Base-by-base conservation (phyloP, 2,113 vertebrate species). In the Limnothrissa miodon region DNA sequence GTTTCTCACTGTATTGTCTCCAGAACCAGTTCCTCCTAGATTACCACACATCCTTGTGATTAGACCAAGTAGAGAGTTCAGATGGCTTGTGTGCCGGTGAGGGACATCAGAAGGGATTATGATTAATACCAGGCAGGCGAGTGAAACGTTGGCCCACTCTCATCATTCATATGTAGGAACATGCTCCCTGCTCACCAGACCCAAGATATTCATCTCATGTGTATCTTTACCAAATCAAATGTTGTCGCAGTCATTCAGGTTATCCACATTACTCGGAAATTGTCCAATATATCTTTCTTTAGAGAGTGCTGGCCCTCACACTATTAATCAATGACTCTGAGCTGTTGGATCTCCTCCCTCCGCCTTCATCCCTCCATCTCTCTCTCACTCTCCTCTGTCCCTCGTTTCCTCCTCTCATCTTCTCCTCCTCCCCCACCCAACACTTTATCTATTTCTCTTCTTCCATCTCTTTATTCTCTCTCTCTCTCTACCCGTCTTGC, bases 311-410 rank as follows among this genome's bases (percentile, higher is more conserved):
- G 48, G 56, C 39, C 80, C 36, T 33, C 51, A 36, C 51, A 42
- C 46, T 80, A 78, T 86, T 81, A 83, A 85, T 86, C 83, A 87
- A 48, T 80, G 36, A 36, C 21, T 45, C 82, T 78, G 80, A 36
- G 51, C 79, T 66, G 10, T n/a, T 78, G 66, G 56, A 80, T 44
- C 23, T 83, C 46, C 6, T 39, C 79, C 23, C 29, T 81, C 8
- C 42, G 19, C n/a, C 66, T 59, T 56, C 48, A 29, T 56, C 36
- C 56, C 74, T 78, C 45, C 45, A 19, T 45, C 25, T 83, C 36
- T 78, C 42, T 53, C 13, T 39, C 2, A n/a, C 78, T 39, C 66
- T 36, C 10, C n/a, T 29, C n/a, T 66, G 39, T 15, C 59, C 10
- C 42, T 17, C 59, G 42, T 39, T 70, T 10, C 36, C 62, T 70